A percentile compares a stretch with the other conserved stretches of the same genome.
These are phyloP conservation scores for Hemitrygon akajei DNA, from an alignment of 2,797 vertebrate genomes.

Conservation along the genomic window DNA sequence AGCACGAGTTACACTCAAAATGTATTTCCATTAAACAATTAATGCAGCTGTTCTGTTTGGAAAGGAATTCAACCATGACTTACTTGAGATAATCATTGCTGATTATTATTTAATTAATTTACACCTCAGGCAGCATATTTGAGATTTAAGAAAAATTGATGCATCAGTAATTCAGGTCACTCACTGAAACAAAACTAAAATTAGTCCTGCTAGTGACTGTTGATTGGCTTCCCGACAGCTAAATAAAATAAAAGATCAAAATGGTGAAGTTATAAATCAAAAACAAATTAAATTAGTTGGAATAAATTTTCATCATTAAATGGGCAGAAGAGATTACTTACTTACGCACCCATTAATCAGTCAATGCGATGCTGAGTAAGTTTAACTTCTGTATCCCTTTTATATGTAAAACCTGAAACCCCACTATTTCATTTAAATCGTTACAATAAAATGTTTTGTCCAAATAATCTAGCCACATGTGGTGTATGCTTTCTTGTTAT, in stretches of 20 bases:
- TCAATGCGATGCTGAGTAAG: neutral
- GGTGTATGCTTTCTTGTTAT: neutral
- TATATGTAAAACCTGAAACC: neutral
- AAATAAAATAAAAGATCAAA: neutral
- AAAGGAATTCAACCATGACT: neutral
- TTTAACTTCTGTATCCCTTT: neutral
- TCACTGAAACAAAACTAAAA: slow-evolving; percentile 5
- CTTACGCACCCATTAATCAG: neutral
- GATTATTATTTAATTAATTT: neutral
- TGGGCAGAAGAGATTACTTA: neutral
- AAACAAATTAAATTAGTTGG: neutral
- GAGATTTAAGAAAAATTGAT: neutral
- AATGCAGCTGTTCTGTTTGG: neutral
- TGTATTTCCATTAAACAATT: neutral
- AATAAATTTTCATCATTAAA: neutral
- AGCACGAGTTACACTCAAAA: neutral
- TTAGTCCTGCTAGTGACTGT: neutral
- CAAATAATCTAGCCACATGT: neutral
- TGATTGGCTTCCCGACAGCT: neutral
- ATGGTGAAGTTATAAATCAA: neutral
- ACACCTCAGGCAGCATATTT: neutral
- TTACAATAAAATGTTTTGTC: neutral
- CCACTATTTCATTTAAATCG: neutral
- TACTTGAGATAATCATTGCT: neutral
- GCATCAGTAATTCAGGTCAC: neutral